Percentiles rank a stretch among this genome's conserved stretches.
phyloP scores from a whole-genome alignment of 2,113 vertebrate species.

The Pipra filicauda region DNA sequence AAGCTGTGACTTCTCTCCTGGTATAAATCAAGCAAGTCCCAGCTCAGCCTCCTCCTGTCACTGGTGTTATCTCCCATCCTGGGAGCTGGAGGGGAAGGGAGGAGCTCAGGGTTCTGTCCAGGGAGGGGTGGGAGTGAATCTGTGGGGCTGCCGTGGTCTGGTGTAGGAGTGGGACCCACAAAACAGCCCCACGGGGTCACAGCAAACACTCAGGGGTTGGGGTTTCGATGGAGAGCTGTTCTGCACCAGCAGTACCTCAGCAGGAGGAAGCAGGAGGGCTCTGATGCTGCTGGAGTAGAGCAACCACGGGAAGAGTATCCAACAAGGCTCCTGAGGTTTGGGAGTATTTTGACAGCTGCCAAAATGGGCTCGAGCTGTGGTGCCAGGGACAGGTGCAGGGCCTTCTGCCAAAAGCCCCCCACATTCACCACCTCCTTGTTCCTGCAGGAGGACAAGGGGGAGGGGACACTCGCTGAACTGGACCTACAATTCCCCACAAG shows the following conservation, averaged over 20 bases:
- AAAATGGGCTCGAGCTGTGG: background rate
- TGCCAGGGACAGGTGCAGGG: background rate
- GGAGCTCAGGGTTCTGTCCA: background rate
- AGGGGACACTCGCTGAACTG: background rate
- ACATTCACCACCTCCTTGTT: rapidly evolving
- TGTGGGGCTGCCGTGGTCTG: background rate
- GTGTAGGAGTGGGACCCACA: background rate
- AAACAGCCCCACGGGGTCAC: background rate
- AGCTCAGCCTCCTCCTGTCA: background rate
- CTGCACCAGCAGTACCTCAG: background rate
- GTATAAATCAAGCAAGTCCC: background rate
- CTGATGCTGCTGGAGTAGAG: background rate
- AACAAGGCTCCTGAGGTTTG: background rate
- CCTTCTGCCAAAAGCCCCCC: background rate
- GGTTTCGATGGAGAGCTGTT: rapidly evolving
- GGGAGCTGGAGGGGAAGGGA: background rate
- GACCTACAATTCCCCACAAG: background rate
- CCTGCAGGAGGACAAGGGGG: background rate
- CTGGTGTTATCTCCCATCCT: background rate
- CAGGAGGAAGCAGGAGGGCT: background rate
- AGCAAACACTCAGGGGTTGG: rapidly evolving
- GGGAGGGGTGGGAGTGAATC: background rate
- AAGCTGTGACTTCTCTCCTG: background rate
- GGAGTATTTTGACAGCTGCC: background rate
- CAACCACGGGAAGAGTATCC: background rate